phyloP scores from a whole-genome alignment of 2,797 vertebrate species.

The Ctenosaura bakeri region DNA sequence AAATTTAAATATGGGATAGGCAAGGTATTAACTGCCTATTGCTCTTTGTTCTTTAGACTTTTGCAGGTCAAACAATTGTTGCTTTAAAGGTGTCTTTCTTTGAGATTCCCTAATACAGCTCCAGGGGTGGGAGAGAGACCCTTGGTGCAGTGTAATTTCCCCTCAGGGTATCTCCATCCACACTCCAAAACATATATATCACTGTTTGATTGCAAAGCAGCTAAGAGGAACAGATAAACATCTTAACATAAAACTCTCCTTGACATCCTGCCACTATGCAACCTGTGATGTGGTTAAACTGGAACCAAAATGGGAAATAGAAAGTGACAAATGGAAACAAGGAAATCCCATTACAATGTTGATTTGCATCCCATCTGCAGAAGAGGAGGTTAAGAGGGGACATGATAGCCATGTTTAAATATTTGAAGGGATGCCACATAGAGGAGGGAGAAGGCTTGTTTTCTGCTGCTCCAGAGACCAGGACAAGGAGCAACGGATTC shows the following conservation, averaged over 20 bases:
- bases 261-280: background rate
- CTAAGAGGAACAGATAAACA: background rate
- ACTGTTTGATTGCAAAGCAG: background rate
- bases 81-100: background rate
- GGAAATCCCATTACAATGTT: background rate
- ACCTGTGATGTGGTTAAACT: no score
- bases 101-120: background rate
- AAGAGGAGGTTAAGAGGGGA: no score
- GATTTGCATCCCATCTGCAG: no score
- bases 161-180: background rate
- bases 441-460: no score
- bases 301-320: background rate
- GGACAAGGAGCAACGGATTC: no score
- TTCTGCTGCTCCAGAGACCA: no score
- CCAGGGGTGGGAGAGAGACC: background rate
- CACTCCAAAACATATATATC: background rate
- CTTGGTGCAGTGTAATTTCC: background rate
- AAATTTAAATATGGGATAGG: background rate
- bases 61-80: background rate
- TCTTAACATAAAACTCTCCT: no score
- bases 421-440: no score
- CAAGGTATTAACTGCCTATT: background rate
- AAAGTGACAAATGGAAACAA: background rate
- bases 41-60: background rate
- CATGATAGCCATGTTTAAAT: no score